Base-by-base conservation (phyloP, 2,888 invertebrate genomes). In the Ectemnius cavifrons region DNA sequence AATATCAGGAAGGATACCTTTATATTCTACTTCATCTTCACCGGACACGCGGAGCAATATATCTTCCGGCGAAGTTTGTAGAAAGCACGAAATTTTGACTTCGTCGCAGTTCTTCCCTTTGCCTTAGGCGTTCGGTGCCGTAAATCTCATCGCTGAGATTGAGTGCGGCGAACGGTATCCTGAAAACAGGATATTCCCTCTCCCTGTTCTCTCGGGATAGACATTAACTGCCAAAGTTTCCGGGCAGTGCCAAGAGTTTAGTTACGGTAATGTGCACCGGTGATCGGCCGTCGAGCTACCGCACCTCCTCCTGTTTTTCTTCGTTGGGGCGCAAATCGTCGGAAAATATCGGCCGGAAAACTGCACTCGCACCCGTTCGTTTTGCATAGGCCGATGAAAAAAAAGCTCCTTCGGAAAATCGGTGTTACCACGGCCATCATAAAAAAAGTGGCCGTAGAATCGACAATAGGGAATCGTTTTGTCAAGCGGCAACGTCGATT, bases 241-340 rank as follows among this genome's bases (percentile, higher is more conserved):
- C n/a, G 52, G 13, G 52, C 52, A 5, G 8, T 16, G 52, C 52
- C 52, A 52, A 52, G 52, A 52, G 16, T 52, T 52, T 52, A 52
- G 52, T 52, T 52, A 52, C 52, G 52, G 16, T 52, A 52, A 52
- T 52, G 52, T 16, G 52, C 16, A 1, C 6, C 11, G 0, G 37
- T 14, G 46, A 63, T 16, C 63, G 13, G 45, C 47, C 58, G 20
- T 5, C 18, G 58, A 37, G 37, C 8, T 11, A 3, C 23, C 63
- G 47, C n/a, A 20, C 20, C 3, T 0, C 18, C 45, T 37, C 46
- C 46, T 14, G 47, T 63, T 52, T 16, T 52, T 52, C 52, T 52
- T 52, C 52, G 52, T 14, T 4, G 1, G 16, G 52, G 52, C n/a
- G 52, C 14, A 16, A 14, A 52, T 16, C 16, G 52, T 16, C 52